Evolutionary conservation across 2,113 vertebrate species (phyloP).

Genomic region (Sapayoa aenigma): DNA sequence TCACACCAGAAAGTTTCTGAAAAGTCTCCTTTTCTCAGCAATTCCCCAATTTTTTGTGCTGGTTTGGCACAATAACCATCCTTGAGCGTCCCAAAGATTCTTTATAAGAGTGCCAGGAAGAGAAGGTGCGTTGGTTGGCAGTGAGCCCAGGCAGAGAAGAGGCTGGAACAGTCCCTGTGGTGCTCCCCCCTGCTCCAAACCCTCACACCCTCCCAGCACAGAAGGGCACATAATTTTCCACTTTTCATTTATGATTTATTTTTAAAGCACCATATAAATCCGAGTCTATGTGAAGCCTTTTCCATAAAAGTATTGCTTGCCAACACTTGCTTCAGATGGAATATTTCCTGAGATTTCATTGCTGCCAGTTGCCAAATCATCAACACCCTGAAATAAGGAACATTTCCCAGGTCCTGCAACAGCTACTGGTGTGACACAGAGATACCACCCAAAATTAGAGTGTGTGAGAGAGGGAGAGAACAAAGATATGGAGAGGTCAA

Average conservation of each 20-base stretch:
- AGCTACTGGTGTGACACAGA: background rate
- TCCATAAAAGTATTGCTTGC: background rate
- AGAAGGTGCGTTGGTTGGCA: fast-evolving
- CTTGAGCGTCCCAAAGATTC: background rate
- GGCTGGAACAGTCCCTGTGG: fast-evolving
- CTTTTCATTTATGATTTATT: background rate
- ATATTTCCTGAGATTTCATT: background rate
- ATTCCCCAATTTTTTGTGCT: background rate
- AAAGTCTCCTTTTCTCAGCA: background rate
- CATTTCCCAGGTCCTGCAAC: background rate
- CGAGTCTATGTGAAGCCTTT: fast-evolving
- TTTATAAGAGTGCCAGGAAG: background rate
- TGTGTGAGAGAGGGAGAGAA: background rate
- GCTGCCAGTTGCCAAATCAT: background rate
- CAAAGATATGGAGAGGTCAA: background rate
- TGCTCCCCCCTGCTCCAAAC: background rate
- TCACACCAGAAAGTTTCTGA: background rate
- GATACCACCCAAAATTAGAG: background rate
- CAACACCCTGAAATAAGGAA: background rate
- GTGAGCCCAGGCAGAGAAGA: fast-evolving
- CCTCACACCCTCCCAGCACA: background rate
- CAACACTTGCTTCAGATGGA: background rate
- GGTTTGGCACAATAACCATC: background rate
- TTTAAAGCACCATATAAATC: background rate
- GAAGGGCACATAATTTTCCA: background rate